Base-by-base conservation (phyloP, 2,113 vertebrate genomes). In the Oryctolagus cuniculus region DNA sequence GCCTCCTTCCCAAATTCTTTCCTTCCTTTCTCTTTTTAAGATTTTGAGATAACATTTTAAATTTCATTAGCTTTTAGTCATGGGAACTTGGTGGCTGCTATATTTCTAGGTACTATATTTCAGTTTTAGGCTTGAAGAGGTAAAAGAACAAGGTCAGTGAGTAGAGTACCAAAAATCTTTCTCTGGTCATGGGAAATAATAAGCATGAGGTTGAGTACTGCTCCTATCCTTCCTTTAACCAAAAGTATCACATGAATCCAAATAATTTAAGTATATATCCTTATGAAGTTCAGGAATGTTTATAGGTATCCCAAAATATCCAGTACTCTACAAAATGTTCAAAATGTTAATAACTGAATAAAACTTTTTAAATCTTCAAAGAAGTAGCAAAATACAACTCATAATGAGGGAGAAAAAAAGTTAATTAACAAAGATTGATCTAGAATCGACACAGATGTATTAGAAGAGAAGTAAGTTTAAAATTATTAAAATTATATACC, bases 171-270 rank as follows among this genome's bases (percentile, higher is more conserved):
- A 9, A 78, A 17, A 72, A 75, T 55, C 78, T 89, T 80, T 19
- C 22, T 87, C 34, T 10, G 74, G 2, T 1, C 69, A 21, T 75
- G 29, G 36, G 10, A 9, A 38, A 2, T 63, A 24, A 73, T 22
- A 53, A 69, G 36, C n/a, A 36, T 17, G 36, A 84, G 66, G 44
- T 12, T 84, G 17, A 74, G 78, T 1, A 38, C 10, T 22, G 2
- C 19, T 93, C 25, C 49, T 53, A 34, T 34, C 5, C 31, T 64
- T 53, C 49, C 22, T 51, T 11, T 15, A 63, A 11, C 9, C n/a
- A 74, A 80, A 88, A 58, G 5, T 6, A 84, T 84, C 66, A 78
- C 66, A 85, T 29, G 9, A 61, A 89, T 93, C 21, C 70, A 91
- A 88, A 61, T 70, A 72, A 44, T n/a, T 70, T 49, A 34, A 73